Percentiles rank a stretch among this genome's conserved stretches.
phyloP scores from a whole-genome alignment of 2,888 invertebrate species.

The Synergus japonicus region DNA sequence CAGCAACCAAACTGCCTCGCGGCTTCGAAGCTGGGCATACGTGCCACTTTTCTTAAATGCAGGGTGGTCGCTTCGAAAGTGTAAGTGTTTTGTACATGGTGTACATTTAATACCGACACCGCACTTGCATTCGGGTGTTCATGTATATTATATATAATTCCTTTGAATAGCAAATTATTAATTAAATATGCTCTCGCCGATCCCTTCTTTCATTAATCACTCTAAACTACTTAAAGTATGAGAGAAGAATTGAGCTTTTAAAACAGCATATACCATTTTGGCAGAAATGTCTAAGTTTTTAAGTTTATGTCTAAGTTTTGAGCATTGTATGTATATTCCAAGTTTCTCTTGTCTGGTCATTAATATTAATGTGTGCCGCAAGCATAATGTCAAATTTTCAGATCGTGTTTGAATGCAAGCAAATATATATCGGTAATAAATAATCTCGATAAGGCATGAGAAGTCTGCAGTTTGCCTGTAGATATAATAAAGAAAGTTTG shows the following conservation, averaged over 20 bases:
- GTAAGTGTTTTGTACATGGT: constrained; percentile 64
- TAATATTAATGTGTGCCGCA: constrained; percentile 4
- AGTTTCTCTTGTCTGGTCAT: not conserved
- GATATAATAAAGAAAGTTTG: constrained; percentile 29
- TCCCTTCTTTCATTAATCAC: not conserved
- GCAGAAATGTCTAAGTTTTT: not conserved
- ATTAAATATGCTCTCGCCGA: not conserved
- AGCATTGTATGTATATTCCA: not conserved
- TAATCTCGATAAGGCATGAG: not conserved
- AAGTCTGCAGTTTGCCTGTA: not conserved
- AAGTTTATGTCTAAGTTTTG: not conserved
- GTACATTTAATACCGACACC: constrained; percentile 52
- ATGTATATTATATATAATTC: constrained; percentile 15
- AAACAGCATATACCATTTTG: not conserved
- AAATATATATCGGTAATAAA: constrained; percentile 20
- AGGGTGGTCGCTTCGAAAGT: constrained; percentile 64
- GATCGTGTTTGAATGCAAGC: not conserved
- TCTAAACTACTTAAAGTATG: constrained; percentile 1
- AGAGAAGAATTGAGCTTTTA: too few species aligned
- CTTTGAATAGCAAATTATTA: not conserved
- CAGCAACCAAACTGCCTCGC: constrained; percentile 59
- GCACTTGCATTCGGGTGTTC: constrained; percentile 48
- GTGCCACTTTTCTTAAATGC: constrained; percentile 71
- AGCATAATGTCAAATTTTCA: not conserved
- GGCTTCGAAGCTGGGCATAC: constrained; percentile 60